Percentiles rank a stretch among this genome's conserved stretches.
phyloP scores from a whole-genome alignment of 2,888 invertebrate species.

The Ophioninae sp. region DNA sequence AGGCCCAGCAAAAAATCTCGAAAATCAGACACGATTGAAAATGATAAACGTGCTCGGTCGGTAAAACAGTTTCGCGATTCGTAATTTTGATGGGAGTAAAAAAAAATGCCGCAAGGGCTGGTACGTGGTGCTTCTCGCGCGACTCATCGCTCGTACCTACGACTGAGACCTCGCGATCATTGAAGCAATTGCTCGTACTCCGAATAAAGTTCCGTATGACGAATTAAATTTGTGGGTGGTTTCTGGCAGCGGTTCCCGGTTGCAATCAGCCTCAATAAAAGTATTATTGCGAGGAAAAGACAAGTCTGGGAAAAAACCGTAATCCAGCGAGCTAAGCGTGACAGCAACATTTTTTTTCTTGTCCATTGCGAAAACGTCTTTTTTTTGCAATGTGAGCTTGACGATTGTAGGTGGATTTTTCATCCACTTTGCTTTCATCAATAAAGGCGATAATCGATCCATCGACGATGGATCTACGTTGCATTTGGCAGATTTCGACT shows the following conservation, averaged over 20 bases:
- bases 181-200: conserved; percentile 39
- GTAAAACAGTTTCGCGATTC: no score
- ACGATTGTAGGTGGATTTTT: conserved; percentile 45
- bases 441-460: conserved; percentile 5
- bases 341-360: conserved; percentile 6
- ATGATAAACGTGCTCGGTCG: no score
- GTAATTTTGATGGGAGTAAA: not conserved
- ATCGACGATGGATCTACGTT: not conserved
- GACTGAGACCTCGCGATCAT: not conserved
- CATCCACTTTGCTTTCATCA: not conserved
- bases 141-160: conserved; percentile 1
- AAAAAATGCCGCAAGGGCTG: not conserved
- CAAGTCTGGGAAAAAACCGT: not conserved
- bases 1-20: no score
- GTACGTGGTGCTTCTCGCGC: not conserved
- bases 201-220: conserved; percentile 19
- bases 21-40: no score
- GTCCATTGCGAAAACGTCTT: not conserved
- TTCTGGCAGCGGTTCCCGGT: conserved; percentile 25
- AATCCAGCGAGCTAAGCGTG: conserved; percentile 4
- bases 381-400: conserved; percentile 8
- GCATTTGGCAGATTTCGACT: conserved; percentile 44
- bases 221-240: conserved; percentile 41
- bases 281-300: conserved; percentile 29
- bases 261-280: conserved; percentile 53